These are phyloP conservation scores for Pseudeuparius sepicola DNA, from an alignment of 2,888 invertebrate genomes.

Conservation along the genomic window DNA sequence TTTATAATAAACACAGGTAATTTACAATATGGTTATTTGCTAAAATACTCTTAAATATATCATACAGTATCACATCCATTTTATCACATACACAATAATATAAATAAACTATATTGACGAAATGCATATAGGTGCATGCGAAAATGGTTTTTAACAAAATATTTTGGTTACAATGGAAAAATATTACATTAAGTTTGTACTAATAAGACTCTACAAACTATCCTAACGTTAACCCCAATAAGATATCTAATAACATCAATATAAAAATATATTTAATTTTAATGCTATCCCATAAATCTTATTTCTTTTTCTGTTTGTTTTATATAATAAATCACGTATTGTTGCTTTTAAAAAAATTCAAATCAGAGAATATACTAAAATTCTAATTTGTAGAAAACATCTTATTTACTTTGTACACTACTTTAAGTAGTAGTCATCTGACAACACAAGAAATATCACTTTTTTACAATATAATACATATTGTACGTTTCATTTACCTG, in stretches of 20 bases:
- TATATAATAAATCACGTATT: too few species aligned
- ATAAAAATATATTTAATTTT: conserved; percentile 23
- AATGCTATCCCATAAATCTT: conserved; percentile 17
- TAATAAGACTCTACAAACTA: conserved; percentile 18
- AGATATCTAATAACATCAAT: conserved; percentile 19
- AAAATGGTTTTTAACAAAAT: conserved; percentile 16
- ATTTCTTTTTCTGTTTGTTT: too few species aligned
- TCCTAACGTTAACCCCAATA: conserved; percentile 18
- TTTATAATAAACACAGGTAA: conserved; percentile 21
- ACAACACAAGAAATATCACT: too few species aligned
- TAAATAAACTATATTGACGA: conserved; percentile 22
- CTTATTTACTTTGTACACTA: too few species aligned
- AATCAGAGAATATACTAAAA: too few species aligned
- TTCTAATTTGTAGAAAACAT: too few species aligned
- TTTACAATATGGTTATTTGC: conserved; percentile 14
- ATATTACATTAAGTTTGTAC: conserved; percentile 18
- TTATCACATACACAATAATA: conserved; percentile 23
- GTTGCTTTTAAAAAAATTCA: too few species aligned
- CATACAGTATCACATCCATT: conserved; percentile 24
- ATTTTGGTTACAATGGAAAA: conserved; percentile 14
- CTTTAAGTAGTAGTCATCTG: too few species aligned
- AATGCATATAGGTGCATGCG: conserved; percentile 23
- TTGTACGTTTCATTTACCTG: too few species aligned
- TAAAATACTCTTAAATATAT: conserved; percentile 22
- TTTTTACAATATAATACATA: too few species aligned